phyloP scores from a whole-genome alignment of 2,797 vertebrate genomes.

The Chiloscyllium punctatum region DNA sequence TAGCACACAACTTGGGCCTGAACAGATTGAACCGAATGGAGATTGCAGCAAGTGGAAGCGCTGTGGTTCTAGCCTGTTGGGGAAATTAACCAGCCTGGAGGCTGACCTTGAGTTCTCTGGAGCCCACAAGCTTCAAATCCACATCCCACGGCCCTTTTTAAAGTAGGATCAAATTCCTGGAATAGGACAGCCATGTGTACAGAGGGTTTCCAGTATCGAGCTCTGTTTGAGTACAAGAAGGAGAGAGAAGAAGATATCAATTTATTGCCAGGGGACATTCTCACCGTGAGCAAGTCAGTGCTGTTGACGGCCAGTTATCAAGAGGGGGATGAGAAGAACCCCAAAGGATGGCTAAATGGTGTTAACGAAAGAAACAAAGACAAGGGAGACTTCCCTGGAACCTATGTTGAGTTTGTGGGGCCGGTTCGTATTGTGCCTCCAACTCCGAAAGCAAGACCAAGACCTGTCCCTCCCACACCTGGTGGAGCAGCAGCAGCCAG shows the following conservation, averaged over 20 bases:
- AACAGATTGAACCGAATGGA: background rate
- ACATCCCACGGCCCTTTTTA: background rate
- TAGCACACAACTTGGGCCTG: background rate
- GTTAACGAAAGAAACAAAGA: constrained; percentile 71
- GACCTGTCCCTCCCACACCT: constrained; percentile 56
- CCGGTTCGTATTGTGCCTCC: constrained; percentile 45
- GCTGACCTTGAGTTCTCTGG: constrained; percentile 20
- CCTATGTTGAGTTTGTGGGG: constrained; percentile 71
- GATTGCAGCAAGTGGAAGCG: background rate
- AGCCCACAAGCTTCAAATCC: background rate
- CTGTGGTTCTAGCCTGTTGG: background rate
- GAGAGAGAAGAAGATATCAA: constrained; percentile 67
- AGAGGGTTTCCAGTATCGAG: constrained; percentile 68
- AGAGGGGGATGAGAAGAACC: constrained; percentile 65
- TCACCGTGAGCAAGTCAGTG: constrained; percentile 58
- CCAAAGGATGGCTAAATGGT: constrained; percentile 69
- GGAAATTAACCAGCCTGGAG: background rate
- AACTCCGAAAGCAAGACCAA: constrained; percentile 54
- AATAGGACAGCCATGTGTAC: constrained; percentile 51
- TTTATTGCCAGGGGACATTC: constrained; percentile 65
- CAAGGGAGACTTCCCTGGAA: constrained; percentile 68
- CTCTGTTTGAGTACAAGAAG: constrained; percentile 68
- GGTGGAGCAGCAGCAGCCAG: constrained; percentile 43
- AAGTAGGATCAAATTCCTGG: background rate
- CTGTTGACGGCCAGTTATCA: constrained; percentile 56